Conservation (phyloP, 2,797 vertebrate genomes). For the Acanthornis magna region DNA sequence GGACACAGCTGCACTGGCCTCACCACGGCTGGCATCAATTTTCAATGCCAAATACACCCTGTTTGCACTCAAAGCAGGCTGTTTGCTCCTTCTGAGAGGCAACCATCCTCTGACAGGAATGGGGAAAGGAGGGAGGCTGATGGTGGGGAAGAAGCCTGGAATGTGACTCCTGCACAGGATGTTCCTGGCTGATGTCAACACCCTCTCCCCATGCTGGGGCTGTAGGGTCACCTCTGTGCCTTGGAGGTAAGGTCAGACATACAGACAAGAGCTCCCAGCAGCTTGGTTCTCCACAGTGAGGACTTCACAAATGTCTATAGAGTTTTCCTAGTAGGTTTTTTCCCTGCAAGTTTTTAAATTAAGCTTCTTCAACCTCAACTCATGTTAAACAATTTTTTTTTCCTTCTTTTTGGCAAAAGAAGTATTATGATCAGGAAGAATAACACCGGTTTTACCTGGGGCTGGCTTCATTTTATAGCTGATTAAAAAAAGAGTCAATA, state of each 20-base stretch:
- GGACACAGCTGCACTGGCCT: fast-evolving
- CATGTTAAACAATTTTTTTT: background rate
- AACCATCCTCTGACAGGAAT: fast-evolving
- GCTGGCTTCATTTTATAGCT: slow-evolving; percentile 28
- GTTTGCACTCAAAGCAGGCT: background rate
- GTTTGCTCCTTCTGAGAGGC: background rate
- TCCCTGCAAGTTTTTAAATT: background rate
- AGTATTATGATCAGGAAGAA: background rate
- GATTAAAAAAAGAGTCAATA: background rate
- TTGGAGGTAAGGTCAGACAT: background rate
- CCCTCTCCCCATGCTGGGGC: background rate
- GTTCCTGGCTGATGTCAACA: background rate
- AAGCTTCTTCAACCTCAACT: slow-evolving; percentile 2
- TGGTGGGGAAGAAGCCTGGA: background rate
- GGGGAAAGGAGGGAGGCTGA: background rate
- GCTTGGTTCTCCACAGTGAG: background rate
- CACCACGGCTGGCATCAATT: background rate
- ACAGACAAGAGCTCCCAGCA: background rate
- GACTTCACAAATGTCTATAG: background rate
- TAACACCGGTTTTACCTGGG: background rate
- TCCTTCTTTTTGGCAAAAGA: background rate
- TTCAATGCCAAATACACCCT: background rate
- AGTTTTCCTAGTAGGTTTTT: background rate
- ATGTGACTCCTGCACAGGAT: background rate
- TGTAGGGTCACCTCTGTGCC: background rate